A percentile compares a stretch with the other conserved stretches of the same genome.
Conservation (phyloP, 2,113 vertebrate species). For the Pollimyrus isidori region DNA sequence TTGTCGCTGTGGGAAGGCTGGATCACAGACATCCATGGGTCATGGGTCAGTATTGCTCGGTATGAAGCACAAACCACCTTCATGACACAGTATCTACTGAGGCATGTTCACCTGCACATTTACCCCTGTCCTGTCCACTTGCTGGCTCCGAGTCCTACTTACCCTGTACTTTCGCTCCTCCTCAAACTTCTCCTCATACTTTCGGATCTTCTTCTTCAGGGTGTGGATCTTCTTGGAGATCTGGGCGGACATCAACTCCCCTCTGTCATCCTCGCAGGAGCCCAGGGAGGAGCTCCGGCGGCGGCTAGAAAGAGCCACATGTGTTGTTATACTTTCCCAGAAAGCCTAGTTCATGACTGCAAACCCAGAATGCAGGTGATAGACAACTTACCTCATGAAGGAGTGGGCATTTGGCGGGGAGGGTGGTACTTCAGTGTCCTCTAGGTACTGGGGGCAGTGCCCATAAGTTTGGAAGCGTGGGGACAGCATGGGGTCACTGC, state of each 20-base stretch:
- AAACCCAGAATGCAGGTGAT: neutral
- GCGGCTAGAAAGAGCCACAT: constrained; percentile 54
- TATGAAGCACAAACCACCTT: neutral
- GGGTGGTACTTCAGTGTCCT: constrained; percentile 92
- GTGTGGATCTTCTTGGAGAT: constrained; percentile 87
- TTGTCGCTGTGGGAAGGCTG: constrained; percentile 96
- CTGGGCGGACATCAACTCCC: constrained; percentile 81
- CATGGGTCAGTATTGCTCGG: neutral
- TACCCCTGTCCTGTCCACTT: neutral
- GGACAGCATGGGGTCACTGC: constrained; percentile 86
- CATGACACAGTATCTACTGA: neutral
- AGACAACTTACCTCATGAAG: constrained; percentile 75
- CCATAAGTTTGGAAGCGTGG: constrained; percentile 93
- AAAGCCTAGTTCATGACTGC: neutral
- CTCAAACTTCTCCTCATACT: constrained; percentile 89
- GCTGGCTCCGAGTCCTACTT: constrained; percentile 27
- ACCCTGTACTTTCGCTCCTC: constrained; percentile 94
- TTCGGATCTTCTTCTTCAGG: constrained; percentile 91
- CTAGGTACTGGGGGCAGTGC: constrained; percentile 84
- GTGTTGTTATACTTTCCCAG: neutral
- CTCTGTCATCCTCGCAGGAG: constrained; percentile 78
- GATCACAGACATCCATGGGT: constrained; percentile 24
- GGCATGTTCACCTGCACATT: neutral
- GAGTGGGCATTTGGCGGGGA: constrained; percentile 93
- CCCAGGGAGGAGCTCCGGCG: constrained; percentile 87